Base-by-base conservation (phyloP, 2,797 vertebrate species). In the Malurus splendens region DNA sequence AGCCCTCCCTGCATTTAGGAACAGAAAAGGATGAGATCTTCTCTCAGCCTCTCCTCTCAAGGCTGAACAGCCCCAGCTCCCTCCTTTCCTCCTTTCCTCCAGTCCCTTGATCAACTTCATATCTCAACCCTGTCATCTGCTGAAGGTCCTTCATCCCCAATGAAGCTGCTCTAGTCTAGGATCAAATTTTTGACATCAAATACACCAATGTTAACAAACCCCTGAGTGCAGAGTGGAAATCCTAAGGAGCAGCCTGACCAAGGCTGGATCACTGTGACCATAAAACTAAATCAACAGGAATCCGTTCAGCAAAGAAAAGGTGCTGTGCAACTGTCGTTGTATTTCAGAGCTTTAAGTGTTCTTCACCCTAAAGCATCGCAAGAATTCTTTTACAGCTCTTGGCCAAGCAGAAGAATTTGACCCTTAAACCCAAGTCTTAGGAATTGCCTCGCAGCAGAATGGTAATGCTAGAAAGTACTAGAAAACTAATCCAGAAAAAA, bases 221-320 rank as follows among this genome's bases (percentile, higher is more conserved):
- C 25, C 6, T 4, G 7, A 36, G 5, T 16, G 41, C 14, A 39
- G 19, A 0, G 2, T 4, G 1, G 4, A 16, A 76, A 52, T 25
- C 20, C 0, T 2, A 15, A 45, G 8, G 20, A 9, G n/a, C 19
- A 25, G 41, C 54, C 18, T 22, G 45, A 45, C 12, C 0, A 0
- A 18, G 14, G 45, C 55, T 18, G 4, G 16, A 33, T 15, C 22
- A 4, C 3, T 9, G 12, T 2, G 17, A 56, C 14, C 52, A 3
- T 2, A 8, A 18, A 51, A 71, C 18, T 9, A 24, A 32, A 51
- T 14, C 10, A 38, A 23, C 18, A 45, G 14, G 13, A 52, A 16
- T 13, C 1, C 4, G 2, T n/a, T 18, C 2, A 32, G n/a, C 27
- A 7, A 32, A 7, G 32, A 24, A 67, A 74, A 51, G 32, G 28